Evolutionary conservation across 2,888 invertebrate species (phyloP).

Genomic region (Amphipoea lucens): DNA sequence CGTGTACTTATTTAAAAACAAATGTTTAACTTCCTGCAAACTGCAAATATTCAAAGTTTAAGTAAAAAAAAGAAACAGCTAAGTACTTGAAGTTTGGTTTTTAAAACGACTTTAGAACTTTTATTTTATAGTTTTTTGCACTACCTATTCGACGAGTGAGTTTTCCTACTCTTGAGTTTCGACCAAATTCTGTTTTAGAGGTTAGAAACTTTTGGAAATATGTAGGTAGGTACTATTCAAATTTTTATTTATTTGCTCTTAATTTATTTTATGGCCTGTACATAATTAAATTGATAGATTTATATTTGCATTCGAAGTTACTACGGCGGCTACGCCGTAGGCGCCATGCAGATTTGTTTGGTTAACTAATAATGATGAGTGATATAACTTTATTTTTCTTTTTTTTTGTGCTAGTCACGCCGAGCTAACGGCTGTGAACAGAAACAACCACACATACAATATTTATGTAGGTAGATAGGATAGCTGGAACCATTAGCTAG

Average conservation of each 20-base stretch:
- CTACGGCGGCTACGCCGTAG: conserved; percentile 7
- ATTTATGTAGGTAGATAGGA: not conserved
- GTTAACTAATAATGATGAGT: not conserved
- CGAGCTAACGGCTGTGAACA: not conserved
- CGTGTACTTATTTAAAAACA: conserved; percentile 43
- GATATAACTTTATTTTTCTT: conserved; percentile 6
- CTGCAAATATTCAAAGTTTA: conserved; percentile 11
- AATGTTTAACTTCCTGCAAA: conserved; percentile 26
- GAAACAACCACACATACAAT: not conserved
- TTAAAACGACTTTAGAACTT: not conserved
- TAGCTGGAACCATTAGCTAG: conserved; percentile 26
- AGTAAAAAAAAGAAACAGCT: not conserved
- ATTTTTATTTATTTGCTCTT: not conserved
- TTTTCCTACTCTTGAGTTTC: not conserved
- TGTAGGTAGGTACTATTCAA: not conserved
- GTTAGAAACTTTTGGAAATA: not conserved
- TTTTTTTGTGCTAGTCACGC: not conserved
- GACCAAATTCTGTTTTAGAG: not conserved
- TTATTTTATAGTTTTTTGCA: not conserved
- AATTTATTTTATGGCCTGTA: not conserved
- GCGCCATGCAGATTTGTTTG: conserved; percentile 1
- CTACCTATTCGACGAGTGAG: too few relatives aligned
- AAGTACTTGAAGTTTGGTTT: not conserved
- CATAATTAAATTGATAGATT: not conserved
- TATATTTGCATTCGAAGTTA: not conserved